Percentiles rank a stretch among this genome's conserved stretches.
These are phyloP conservation scores for Theretra japonica DNA, from an alignment of 2,888 invertebrate species.

Conservation along the genomic window DNA sequence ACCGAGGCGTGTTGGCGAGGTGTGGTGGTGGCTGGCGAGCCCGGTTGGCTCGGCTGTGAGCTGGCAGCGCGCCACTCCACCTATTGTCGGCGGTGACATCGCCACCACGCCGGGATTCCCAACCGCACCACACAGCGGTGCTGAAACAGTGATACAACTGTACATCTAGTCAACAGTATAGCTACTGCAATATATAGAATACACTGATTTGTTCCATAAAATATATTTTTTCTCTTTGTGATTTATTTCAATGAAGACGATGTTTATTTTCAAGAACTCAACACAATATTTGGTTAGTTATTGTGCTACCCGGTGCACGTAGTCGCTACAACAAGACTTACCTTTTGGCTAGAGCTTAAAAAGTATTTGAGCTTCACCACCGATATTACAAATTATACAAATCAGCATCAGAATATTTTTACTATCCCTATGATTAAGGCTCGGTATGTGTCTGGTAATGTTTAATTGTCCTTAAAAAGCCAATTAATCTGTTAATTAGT, in stretches of 20 bases:
- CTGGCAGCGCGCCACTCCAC: slow-evolving; percentile 27
- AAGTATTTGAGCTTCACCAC: too few species aligned
- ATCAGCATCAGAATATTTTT: too few species aligned
- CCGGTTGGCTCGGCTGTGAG: slow-evolving; percentile 13
- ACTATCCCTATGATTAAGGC: too few species aligned
- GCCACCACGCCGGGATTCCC: slow-evolving; percentile 24
- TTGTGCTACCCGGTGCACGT: too few species aligned
- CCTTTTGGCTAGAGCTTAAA: too few species aligned
- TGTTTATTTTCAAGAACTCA: too few species aligned
- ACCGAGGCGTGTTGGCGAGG: background rate
- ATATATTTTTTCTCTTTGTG: too few species aligned
- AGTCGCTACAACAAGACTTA: background rate
- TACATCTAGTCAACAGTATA: background rate
- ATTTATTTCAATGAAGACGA: too few species aligned
- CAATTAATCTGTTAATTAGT: background rate
- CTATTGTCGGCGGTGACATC: slow-evolving; percentile 25
- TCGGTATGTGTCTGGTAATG: background rate
- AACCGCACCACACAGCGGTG: background rate
- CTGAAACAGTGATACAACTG: background rate
- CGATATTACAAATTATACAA: too few species aligned
- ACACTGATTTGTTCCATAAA: background rate
- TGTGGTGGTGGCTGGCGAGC: background rate
- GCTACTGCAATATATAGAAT: background rate
- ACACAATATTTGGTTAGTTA: too few species aligned
- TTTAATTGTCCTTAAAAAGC: background rate